These are phyloP conservation scores for Myotis brandtii DNA, from an alignment of 2,113 vertebrate species.

Conservation along the genomic window DNA sequence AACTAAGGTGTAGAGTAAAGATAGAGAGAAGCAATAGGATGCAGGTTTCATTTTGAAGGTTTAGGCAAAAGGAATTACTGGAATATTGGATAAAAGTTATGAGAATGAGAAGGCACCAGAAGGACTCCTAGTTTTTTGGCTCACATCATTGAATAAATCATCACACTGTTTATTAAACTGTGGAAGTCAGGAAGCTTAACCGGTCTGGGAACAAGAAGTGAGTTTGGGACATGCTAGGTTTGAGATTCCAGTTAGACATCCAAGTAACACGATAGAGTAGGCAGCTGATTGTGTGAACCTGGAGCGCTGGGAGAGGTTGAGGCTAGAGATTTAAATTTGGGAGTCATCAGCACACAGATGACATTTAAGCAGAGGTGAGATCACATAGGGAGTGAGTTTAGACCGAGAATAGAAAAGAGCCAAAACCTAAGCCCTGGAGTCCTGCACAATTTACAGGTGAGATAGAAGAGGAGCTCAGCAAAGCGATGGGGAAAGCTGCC, in stretches of 20 bases:
- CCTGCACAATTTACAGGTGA: background rate
- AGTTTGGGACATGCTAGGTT: background rate
- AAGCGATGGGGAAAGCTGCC: background rate
- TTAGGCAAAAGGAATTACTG: background rate
- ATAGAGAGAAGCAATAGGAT: background rate
- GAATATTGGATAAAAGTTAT: background rate
- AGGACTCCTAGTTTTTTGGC: constrained; percentile 37
- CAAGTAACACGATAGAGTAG: background rate
- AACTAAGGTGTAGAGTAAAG: background rate
- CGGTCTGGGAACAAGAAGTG: background rate
- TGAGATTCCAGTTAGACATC: background rate
- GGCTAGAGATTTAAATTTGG: background rate
- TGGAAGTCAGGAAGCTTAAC: constrained; percentile 30
- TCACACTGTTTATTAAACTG: constrained; percentile 2
- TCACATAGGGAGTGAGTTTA: background rate
- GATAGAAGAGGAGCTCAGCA: background rate
- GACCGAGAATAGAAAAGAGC: background rate
- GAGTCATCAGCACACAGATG: background rate
- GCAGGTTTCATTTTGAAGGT: background rate
- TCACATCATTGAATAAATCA: constrained; percentile 39
- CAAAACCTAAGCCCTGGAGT: background rate
- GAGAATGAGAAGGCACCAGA: background rate
- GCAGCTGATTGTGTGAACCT: background rate
- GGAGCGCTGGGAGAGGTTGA: background rate
- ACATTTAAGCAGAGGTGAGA: background rate